These are phyloP conservation scores for Parapsyche elsis DNA, from an alignment of 1,140 invertebrate species.

Conservation along the genomic window DNA sequence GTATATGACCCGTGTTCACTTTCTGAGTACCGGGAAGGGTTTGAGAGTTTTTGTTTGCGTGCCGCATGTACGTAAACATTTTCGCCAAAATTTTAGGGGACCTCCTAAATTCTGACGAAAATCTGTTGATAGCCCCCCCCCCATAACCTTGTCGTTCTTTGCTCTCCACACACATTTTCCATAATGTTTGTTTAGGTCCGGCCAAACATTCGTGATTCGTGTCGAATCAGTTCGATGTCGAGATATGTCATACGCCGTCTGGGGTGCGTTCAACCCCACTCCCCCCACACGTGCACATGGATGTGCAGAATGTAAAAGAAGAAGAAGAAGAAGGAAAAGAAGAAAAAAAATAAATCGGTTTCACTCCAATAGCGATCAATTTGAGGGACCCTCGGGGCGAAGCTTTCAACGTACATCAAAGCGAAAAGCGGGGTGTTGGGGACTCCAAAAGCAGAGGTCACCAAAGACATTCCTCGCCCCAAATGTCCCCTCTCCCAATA, in stretches of 20 bases:
- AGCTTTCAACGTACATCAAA: constrained; percentile 31
- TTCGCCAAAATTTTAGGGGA: neutral
- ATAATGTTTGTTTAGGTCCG: constrained; percentile 37
- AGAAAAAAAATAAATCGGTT: constrained; percentile 41
- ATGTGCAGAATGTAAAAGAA: neutral
- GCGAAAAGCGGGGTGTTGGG: constrained; percentile 4
- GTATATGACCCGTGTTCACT: neutral
- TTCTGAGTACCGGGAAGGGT: neutral
- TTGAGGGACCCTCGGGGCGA: constrained; percentile 22
- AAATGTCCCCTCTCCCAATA: neutral
- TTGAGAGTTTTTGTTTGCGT: constrained; percentile 15
- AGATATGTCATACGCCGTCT: constrained; percentile 16
- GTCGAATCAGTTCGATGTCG: constrained; percentile 41
- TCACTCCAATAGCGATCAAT: constrained; percentile 40
- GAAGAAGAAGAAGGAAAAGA: neutral
- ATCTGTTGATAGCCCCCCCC: constrained; percentile 3
- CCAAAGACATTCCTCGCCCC: neutral
- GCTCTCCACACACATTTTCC: neutral
- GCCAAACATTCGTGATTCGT: constrained; percentile 41
- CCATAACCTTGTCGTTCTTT: neutral
- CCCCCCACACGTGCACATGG: neutral
- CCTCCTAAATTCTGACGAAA: constrained; percentile 17
- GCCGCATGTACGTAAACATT: constrained; percentile 31
- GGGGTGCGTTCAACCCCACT: neutral
- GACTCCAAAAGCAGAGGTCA: neutral